A percentile compares a stretch with the other conserved stretches of the same genome.
phyloP scores from a whole-genome alignment of 1,140 invertebrate species.

The Drepana arcuata region DNA sequence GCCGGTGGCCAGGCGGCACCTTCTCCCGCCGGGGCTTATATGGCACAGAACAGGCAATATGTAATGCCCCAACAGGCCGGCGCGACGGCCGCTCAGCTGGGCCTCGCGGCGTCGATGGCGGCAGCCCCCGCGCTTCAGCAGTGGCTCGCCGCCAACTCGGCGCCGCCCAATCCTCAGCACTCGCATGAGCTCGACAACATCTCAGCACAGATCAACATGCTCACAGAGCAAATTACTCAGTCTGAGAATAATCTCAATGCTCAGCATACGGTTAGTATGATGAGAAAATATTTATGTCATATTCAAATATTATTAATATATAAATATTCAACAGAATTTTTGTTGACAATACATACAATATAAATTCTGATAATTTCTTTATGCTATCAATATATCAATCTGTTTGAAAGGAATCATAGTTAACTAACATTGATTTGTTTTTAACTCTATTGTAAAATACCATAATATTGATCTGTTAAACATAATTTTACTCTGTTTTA shows the following conservation, averaged over 20 bases:
- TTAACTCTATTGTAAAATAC: too few relatives aligned
- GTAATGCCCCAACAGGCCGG: constrained; percentile 70
- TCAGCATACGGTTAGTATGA: constrained; percentile 85
- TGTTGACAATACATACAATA: too few relatives aligned
- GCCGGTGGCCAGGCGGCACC: constrained; percentile 62
- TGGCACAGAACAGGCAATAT: constrained; percentile 71
- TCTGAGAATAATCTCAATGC: constrained; percentile 95
- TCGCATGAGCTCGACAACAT: constrained; percentile 67
- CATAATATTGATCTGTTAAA: too few relatives aligned
- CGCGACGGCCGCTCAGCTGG: constrained; percentile 50
- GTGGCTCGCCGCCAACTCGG: constrained; percentile 59
- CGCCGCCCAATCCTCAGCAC: constrained; percentile 28
- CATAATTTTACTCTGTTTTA: too few relatives aligned
- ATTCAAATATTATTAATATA: too few relatives aligned
- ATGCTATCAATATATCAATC: too few relatives aligned
- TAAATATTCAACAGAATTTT: too few relatives aligned
- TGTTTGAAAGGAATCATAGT: too few relatives aligned
- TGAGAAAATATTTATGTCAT: too few relatives aligned
- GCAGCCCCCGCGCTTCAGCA: constrained; percentile 58
- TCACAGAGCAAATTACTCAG: constrained; percentile 94
- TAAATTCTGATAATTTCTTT: too few relatives aligned
- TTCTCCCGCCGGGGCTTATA: constrained; percentile 64
- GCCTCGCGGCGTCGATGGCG: constrained; percentile 47
- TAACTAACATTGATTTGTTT: too few relatives aligned
- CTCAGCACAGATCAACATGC: constrained; percentile 81